Conservation (phyloP, 1,140 invertebrate genomes). For the Heliothis subflexa region DNA sequence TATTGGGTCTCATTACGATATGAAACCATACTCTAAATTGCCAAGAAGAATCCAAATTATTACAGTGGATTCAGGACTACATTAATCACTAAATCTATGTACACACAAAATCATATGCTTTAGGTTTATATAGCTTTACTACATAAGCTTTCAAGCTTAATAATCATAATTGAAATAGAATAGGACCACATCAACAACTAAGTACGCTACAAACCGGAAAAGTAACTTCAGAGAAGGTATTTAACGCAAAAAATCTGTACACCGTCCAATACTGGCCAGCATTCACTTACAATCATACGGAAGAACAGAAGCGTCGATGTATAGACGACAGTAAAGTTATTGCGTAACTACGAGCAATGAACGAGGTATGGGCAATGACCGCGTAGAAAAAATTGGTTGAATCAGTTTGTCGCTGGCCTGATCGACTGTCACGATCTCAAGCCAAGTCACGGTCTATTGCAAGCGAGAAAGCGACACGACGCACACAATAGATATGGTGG, state of each 20-base stretch:
- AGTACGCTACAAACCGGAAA: constrained; percentile 57
- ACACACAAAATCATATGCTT: neutral
- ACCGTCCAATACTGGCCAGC: constrained; percentile 50
- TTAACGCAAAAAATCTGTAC: constrained; percentile 47
- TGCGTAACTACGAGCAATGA: constrained; percentile 65
- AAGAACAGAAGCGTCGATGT: constrained; percentile 44
- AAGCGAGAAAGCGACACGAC: constrained; percentile 14
- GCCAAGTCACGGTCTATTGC: constrained; percentile 31
- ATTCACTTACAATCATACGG: neutral
- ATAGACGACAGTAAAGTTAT: constrained; percentile 47
- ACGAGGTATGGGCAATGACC: constrained; percentile 65
- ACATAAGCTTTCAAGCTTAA: constrained; percentile 9
- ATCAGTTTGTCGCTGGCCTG: constrained; percentile 49
- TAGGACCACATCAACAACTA: constrained; percentile 12
- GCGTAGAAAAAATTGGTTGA: constrained; percentile 61
- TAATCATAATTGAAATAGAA: constrained; percentile 14
- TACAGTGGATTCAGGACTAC: too few relatives aligned
- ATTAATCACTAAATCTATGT: too few relatives aligned
- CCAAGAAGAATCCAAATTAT: too few relatives aligned
- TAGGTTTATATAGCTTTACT: neutral
- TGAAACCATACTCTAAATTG: too few relatives aligned
- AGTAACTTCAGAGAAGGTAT: constrained; percentile 47
- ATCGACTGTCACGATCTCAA: constrained; percentile 53
- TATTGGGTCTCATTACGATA: neutral
- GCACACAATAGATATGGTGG: constrained; percentile 29